Conservation (phyloP, 30 jellyfish, hydroid and myxozoan genomes). For the Sanderia malayensis region DNA sequence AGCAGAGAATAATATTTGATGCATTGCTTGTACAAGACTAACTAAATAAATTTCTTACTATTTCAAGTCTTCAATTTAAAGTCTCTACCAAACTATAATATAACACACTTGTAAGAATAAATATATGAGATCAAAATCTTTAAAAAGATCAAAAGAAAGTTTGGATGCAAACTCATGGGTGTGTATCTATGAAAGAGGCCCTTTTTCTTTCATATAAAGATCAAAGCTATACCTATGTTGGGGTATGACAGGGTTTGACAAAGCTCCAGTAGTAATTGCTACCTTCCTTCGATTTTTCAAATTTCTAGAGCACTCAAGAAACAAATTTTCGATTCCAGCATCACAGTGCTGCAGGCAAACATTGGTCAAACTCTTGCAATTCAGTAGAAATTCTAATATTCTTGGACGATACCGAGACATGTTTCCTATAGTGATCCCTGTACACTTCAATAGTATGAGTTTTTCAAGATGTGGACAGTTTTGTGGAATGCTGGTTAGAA, state of each 20-base stretch:
- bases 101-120: too few relatives aligned
- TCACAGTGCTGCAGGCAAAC: slow-evolving; percentile 41
- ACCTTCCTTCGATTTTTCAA: background rate
- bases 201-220: slow-evolving; percentile 16
- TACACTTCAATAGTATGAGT: slow-evolving; percentile 34
- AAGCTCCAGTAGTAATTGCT: background rate
- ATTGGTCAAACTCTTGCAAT: slow-evolving; percentile 9
- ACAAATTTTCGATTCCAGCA: slow-evolving; percentile 23
- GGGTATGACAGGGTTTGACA: slow-evolving; percentile 34
- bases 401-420: slow-evolving; percentile 15
- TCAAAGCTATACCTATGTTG: slow-evolving; percentile 30
- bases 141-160: too few relatives aligned
- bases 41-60: too few relatives aligned
- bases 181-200: background rate
- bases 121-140: too few relatives aligned
- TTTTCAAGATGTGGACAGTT: slow-evolving; percentile 31
- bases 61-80: too few relatives aligned
- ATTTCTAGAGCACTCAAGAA: slow-evolving; percentile 3
- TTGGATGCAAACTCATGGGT: too few relatives aligned
- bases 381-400: slow-evolving; percentile 14
- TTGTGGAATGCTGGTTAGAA: slow-evolving; percentile 18
- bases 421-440: slow-evolving; percentile 28
- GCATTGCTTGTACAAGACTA: too few relatives aligned
- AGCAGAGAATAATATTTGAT: too few relatives aligned
- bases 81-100: too few relatives aligned